phyloP scores from a whole-genome alignment of 2,797 vertebrate genomes.

The Coreius guichenoti region DNA sequence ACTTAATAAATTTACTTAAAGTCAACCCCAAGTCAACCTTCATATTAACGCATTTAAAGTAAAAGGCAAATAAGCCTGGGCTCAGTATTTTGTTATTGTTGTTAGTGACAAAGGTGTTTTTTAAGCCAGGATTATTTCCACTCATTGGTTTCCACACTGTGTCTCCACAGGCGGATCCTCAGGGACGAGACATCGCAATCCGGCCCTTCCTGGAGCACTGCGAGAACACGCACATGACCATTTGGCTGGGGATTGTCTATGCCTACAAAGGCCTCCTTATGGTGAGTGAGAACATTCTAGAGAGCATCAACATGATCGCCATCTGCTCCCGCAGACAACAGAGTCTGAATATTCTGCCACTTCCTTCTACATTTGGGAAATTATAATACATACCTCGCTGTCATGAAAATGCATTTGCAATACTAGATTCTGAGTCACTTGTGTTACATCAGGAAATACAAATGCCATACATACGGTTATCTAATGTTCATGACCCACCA shows the following conservation, averaged over 20 bases:
- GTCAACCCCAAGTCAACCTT: neutral
- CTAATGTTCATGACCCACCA: neutral
- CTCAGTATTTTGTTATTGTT: conserved; percentile 35
- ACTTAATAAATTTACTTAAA: neutral
- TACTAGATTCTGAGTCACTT: neutral
- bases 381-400: neutral
- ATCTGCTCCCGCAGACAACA: conserved; percentile 51
- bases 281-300: conserved; percentile 81
- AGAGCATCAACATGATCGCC: conserved; percentile 39
- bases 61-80: neutral
- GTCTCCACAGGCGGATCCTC: conserved; percentile 90
- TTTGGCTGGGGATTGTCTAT: conserved; percentile 99
- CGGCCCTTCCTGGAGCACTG: conserved; percentile 98
- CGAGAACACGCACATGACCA: conserved; percentile 99
- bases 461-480: conserved; percentile 3
- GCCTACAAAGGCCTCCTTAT: conserved; percentile 99
- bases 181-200: conserved; percentile 96
- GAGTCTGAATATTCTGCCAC: conserved; percentile 1
- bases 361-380: conserved; percentile 8
- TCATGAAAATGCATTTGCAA: conserved; percentile 5
- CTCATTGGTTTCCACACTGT: conserved; percentile 51
- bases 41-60: neutral
- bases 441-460: conserved; percentile 11
- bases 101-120: conserved; percentile 41
- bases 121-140: conserved; percentile 43